Evolutionary conservation across 1,140 invertebrate species (phyloP).

Genomic region (Schlechtendalia chinensis): DNA sequence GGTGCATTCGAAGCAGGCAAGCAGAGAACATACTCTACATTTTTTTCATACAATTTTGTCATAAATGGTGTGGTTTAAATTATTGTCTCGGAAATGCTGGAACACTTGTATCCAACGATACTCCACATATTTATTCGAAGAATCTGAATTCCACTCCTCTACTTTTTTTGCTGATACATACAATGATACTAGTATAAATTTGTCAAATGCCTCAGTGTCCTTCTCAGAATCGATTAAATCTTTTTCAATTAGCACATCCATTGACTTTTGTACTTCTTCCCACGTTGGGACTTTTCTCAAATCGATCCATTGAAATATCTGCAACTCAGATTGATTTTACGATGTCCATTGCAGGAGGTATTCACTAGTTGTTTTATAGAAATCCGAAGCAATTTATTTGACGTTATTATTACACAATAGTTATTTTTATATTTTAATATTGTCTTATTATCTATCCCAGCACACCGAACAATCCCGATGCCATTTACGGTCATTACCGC

Average conservation of each 20-base stretch:
- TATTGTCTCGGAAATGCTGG: slow-evolving; percentile 35
- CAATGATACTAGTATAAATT: slow-evolving; percentile 26
- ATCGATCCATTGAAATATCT: slow-evolving; percentile 37
- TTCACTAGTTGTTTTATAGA: slow-evolving; percentile 42
- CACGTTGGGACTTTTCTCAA: slow-evolving; percentile 25
- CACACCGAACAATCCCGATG: no score
- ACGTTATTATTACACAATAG: neutral
- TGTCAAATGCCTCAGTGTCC: slow-evolving; percentile 31
- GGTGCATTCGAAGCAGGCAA: neutral
- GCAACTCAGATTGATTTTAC: slow-evolving; percentile 30
- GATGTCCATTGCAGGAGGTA: slow-evolving; percentile 22
- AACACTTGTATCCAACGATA: slow-evolving; percentile 38
- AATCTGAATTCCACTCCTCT: slow-evolving; percentile 30
- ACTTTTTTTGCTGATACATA: slow-evolving; percentile 36
- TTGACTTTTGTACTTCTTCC: slow-evolving; percentile 33
- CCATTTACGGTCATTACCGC: no score
- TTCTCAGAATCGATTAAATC: slow-evolving; percentile 33
- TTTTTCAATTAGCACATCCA: slow-evolving; percentile 38
- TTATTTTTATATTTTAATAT: no score
- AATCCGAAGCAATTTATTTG: slow-evolving; percentile 22
- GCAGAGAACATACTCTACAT: slow-evolving; percentile 6
- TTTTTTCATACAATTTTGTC: slow-evolving; percentile 23
- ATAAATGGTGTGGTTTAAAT: slow-evolving; percentile 41
- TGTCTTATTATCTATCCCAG: no score
- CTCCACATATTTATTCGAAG: slow-evolving; percentile 40